Evolutionary conservation across 2,113 vertebrate genomes (phyloP).

Genomic region (Oreotrochilus melanogaster): DNA sequence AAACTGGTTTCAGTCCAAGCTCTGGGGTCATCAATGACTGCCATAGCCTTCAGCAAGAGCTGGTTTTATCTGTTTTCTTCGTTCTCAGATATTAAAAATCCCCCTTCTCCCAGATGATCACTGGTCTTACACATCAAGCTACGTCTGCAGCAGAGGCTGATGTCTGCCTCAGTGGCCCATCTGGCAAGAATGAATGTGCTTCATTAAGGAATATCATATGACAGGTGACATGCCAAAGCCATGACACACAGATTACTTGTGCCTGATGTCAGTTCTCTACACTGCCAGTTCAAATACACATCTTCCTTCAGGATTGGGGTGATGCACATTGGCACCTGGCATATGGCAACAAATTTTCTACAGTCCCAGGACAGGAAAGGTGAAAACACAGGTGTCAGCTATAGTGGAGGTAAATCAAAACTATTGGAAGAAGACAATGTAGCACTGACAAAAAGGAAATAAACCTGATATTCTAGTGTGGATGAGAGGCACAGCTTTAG

Average conservation of each 20-base stretch:
- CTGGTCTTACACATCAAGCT: not conserved
- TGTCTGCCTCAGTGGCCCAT: not conserved
- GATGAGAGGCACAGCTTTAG: not conserved
- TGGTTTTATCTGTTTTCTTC: not conserved
- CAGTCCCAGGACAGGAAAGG: not conserved
- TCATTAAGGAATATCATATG: not conserved
- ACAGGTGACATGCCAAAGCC: constrained; percentile 13
- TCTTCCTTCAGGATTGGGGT: not conserved
- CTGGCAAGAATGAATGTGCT: not conserved
- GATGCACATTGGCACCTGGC: not conserved
- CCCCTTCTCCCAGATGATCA: not conserved
- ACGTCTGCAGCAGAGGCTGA: not conserved
- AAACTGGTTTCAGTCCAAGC: not conserved
- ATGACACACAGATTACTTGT: not conserved
- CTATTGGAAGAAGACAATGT: not conserved
- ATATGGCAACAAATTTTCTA: constrained; percentile 31
- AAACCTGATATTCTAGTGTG: not conserved
- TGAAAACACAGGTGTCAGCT: not conserved
- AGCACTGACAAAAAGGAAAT: not conserved
- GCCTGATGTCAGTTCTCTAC: not conserved
- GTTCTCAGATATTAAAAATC: not conserved
- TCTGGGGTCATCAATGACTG: not conserved
- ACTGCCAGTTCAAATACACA: not conserved
- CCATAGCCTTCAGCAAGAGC: not conserved
- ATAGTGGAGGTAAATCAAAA: not conserved